Evolutionary conservation across 2,888 invertebrate species (phyloP).

Genomic region (Conomelus anceps): DNA sequence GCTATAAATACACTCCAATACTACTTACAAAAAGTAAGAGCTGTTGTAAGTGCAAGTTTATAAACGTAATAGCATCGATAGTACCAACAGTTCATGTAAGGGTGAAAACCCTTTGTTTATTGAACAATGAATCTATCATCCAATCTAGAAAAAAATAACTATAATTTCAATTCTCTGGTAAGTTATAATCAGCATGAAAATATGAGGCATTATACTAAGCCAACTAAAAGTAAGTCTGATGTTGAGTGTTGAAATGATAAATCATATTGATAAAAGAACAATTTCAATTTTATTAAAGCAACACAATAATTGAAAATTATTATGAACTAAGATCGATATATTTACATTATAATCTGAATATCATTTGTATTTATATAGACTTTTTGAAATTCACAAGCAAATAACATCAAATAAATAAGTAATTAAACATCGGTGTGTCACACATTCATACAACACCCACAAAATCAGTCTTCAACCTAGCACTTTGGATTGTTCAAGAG

Average conservation of each 20-base stretch:
- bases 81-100: no score
- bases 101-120: no score
- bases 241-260: not conserved
- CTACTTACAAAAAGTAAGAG: no score
- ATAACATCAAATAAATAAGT: slow-evolving; percentile 5
- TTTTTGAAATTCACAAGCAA: not conserved
- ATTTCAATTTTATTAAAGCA: slow-evolving; percentile 3
- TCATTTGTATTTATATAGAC: not conserved
- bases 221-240: no score
- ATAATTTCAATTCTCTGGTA: not conserved
- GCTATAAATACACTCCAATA: no score
- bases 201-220: no score
- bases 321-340: not conserved
- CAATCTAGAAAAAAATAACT: no score
- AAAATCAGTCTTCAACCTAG: not conserved
- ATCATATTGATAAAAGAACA: not conserved
- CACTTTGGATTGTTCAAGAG: not conserved
- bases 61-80: no score
- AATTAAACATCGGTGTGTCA: not conserved
- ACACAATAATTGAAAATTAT: not conserved
- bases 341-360: not conserved
- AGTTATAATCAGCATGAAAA: no score
- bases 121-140: no score
- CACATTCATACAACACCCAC: not conserved
- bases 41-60: no score